Base-by-base conservation (phyloP, 2,113 vertebrate species). In the Acanthochromis polyacanthus region DNA sequence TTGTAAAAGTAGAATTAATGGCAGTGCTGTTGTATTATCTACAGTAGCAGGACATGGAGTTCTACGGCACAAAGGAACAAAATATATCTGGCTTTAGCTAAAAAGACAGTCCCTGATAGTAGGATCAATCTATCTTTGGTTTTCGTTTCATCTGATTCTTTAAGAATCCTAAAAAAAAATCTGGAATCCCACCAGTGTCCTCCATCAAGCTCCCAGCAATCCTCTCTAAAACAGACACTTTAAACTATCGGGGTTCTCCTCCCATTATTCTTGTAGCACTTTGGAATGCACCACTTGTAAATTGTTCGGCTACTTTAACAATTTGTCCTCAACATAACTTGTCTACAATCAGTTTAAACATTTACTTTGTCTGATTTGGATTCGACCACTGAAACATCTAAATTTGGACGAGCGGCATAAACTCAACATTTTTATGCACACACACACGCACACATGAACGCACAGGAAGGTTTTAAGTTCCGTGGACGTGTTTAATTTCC, bases 351-450 rank as follows among this genome's bases (percentile, higher is more conserved):
- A 36, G 36, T 81, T 78, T 74, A 80, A 78, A 78, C 77, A 78
- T 85, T 77, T 83, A 80, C 80, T 70, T 48, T 57, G 52, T 73
- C 67, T 76, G 62, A 76, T 78, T 83, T 53, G 59, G 25, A 58
- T 61, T 71, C 58, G 32, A 82, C 38, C 51, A 61, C 30, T 51
- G 53, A 82, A 82, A 72, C 56, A 22, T 77, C 69, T 80, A 43
- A 53, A 75, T 74, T 70, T 80, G 50, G 70, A 38, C 36, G 52
- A 52, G 45, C 51, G 50, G 48, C 36, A 36, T 62, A 67, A 78
- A 74, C 64, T 19, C 12, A 1, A 9, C 5, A 48, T 62, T 77
- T 58, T 66, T 22, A 28, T 17, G 32, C 25, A 20, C 36, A 20
- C 71, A 28, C 43, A 45, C 32, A n/a, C 36, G 40, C 56, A 67